phyloP scores from a whole-genome alignment of 2,113 vertebrate genomes.

The Bos indicus region DNA sequence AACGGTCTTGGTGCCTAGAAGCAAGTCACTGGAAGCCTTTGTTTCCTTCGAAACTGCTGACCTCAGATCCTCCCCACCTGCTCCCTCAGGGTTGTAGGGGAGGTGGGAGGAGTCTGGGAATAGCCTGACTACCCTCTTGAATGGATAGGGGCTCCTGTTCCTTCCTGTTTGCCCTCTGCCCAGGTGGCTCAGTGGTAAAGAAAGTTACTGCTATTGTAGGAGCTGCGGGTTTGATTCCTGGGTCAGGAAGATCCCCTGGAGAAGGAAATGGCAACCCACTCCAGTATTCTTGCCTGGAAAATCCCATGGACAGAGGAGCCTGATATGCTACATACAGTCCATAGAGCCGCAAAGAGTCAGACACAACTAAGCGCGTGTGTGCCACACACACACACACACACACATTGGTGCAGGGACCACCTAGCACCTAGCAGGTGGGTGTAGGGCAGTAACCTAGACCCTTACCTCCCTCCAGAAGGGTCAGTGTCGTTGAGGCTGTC shows the following conservation, averaged over 20 bases:
- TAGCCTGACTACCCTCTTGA: not conserved
- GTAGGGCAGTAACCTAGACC: too few relatives aligned
- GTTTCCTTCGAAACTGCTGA: not conserved
- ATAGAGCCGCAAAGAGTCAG: not conserved
- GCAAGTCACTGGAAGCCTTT: not conserved
- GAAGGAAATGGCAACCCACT: not conserved
- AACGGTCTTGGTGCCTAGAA: not conserved
- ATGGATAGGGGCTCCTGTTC: too few relatives aligned
- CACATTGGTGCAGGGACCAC: not conserved
- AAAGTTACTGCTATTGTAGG: not conserved
- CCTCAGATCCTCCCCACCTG: not conserved
- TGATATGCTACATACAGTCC: not conserved
- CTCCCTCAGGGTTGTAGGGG: not conserved
- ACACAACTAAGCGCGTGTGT: fast-evolving
- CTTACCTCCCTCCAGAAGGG: not conserved
- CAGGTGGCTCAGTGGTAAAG: not conserved
- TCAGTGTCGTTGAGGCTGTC: not conserved
- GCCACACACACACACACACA: not conserved
- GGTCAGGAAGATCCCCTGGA: not conserved
- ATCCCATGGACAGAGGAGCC: not conserved
- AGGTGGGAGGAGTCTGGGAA: not conserved
- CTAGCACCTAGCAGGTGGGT: not conserved
- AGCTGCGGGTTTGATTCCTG: not conserved
- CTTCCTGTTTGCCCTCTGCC: not conserved
- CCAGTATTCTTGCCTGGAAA: not conserved